Conservation (phyloP, 2,888 invertebrate species). For the Agonopterix alstromeriana region DNA sequence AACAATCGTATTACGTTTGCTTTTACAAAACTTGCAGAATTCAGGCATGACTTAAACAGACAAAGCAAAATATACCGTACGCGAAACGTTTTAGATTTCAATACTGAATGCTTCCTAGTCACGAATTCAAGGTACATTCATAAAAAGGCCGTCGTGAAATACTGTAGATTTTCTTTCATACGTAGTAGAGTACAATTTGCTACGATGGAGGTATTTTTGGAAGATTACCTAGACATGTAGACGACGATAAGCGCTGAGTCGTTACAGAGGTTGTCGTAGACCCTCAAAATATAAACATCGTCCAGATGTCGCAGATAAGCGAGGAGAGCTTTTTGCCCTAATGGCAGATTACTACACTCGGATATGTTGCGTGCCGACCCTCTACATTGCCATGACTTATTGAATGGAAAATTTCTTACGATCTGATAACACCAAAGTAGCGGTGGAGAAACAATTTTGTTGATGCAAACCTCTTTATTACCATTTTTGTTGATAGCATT, state of each 20-base stretch:
- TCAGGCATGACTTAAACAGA: constrained; percentile 13
- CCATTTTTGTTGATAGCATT: no score
- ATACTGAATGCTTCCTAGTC: constrained; percentile 23
- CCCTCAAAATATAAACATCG: constrained; percentile 73
- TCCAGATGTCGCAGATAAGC: constrained; percentile 72
- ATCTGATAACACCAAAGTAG: constrained; percentile 21
- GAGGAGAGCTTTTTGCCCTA: constrained; percentile 66
- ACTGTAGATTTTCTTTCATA: constrained; percentile 32
- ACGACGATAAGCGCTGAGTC: constrained; percentile 64
- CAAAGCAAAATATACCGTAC: constrained; percentile 33
- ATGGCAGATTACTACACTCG: constrained; percentile 66
- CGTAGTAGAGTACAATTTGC: constrained; percentile 37
- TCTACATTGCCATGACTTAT: constrained; percentile 40
- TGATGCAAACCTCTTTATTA: no score
- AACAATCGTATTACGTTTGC: constrained; percentile 21
- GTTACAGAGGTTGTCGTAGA: constrained; percentile 70
- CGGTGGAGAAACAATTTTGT: no score
- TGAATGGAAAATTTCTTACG: constrained; percentile 45
- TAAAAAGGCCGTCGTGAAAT: constrained; percentile 23
- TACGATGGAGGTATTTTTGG: constrained; percentile 19
- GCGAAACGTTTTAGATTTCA: constrained; percentile 30
- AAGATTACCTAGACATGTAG: constrained; percentile 66
- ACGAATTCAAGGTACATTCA: constrained; percentile 27
- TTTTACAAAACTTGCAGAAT: constrained; percentile 21
- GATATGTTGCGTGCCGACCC: constrained; percentile 43